Conservation (phyloP, 2,113 vertebrate species). For the Anseranas semipalmata region DNA sequence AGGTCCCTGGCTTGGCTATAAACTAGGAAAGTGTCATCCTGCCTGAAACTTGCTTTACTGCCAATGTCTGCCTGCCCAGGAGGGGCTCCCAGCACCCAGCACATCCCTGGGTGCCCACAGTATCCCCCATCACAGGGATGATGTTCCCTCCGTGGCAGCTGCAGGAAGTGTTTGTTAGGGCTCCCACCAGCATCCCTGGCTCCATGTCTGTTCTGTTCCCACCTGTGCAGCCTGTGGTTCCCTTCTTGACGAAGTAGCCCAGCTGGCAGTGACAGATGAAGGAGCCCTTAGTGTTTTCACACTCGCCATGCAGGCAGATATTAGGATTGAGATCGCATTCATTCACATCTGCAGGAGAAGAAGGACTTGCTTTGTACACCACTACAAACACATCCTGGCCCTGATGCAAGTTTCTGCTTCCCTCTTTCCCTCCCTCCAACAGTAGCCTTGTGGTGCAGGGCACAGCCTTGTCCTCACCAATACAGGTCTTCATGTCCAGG, state of each 20-base stretch:
- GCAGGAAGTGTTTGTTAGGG: background rate
- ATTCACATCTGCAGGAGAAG: slow-evolving; percentile 83
- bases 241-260: slow-evolving; percentile 90
- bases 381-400: accelerated
- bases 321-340: slow-evolving; percentile 93
- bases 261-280: slow-evolving; percentile 94
- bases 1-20: background rate
- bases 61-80: background rate
- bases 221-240: slow-evolving; percentile 91
- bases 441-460: background rate
- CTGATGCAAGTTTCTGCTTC: background rate
- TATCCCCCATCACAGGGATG: background rate
- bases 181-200: background rate
- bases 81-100: background rate
- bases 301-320: slow-evolving; percentile 91
- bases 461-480: slow-evolving; percentile 78
- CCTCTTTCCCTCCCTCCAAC: background rate
- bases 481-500: slow-evolving; percentile 87
- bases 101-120: background rate
- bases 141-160: background rate
- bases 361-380: background rate
- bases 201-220: background rate
- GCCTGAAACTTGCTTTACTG: background rate
- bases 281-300: slow-evolving; percentile 93
- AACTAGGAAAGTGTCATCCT: background rate